Evolutionary conservation across 2,888 invertebrate genomes (phyloP).

Genomic region (Sphinx pinastri): DNA sequence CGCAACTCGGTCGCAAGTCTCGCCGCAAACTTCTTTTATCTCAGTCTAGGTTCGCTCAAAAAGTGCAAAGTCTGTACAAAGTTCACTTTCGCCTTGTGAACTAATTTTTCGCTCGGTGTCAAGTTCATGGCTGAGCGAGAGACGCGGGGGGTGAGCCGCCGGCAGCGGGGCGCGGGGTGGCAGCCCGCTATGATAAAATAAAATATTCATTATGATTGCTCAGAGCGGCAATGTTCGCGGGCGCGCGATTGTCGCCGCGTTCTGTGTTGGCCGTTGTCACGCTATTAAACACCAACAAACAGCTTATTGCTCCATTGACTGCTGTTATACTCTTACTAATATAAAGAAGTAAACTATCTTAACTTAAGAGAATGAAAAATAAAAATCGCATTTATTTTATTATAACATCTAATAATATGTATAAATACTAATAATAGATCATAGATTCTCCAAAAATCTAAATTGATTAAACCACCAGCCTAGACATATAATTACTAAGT

Average conservation of each 20-base stretch:
- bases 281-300: not conserved
- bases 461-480: too few species aligned
- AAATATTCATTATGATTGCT: constrained; percentile 84
- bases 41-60: constrained; percentile 78
- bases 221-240: constrained; percentile 75
- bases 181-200: constrained; percentile 78
- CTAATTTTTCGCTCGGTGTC: constrained; percentile 83
- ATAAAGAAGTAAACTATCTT: not conserved
- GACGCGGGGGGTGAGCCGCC: constrained; percentile 37
- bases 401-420: too few species aligned
- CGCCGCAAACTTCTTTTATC: constrained; percentile 74
- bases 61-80: constrained; percentile 82
- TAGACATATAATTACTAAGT: too few species aligned
- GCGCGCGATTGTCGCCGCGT: constrained; percentile 49
- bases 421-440: too few species aligned
- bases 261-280: constrained; percentile 50
- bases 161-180: constrained; percentile 44
- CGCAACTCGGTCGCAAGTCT: constrained; percentile 34
- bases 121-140: constrained; percentile 75
- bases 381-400: too few species aligned
- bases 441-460: too few species aligned
- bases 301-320: not conserved
- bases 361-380: too few species aligned
- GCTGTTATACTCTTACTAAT: not conserved
- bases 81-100: constrained; percentile 83